Evolutionary conservation across 2,113 vertebrate genomes (phyloP).

Genomic region (Pyxicephalus adspersus): DNA sequence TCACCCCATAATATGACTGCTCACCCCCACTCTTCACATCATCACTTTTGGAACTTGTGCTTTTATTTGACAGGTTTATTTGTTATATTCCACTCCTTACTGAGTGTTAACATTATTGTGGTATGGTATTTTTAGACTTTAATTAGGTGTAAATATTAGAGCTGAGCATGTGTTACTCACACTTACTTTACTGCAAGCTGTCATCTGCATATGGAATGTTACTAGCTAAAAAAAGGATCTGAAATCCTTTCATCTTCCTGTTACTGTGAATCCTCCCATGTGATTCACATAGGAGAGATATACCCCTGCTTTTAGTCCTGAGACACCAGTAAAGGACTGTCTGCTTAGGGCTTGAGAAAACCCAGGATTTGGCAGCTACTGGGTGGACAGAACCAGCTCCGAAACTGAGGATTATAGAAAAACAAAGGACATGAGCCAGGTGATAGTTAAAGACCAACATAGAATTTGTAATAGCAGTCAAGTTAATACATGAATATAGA

Average conservation of each 20-base stretch:
- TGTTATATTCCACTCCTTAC: neutral
- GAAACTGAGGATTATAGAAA: too few relatives aligned
- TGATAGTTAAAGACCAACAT: too few relatives aligned
- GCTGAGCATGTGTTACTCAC: slow-evolving; percentile 31
- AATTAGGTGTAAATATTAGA: slow-evolving; percentile 34
- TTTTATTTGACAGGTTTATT: neutral
- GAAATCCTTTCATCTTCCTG: neutral
- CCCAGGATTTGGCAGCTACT: too few relatives aligned
- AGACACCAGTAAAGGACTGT: too few relatives aligned
- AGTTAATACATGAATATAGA: too few relatives aligned
- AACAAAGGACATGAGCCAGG: too few relatives aligned
- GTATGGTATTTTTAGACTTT: slow-evolving; percentile 32
- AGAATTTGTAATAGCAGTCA: too few relatives aligned
- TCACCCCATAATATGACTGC: too few relatives aligned
- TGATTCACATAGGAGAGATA: too few relatives aligned
- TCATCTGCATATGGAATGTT: slow-evolving; percentile 22
- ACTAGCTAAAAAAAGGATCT: neutral
- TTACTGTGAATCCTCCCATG: neutral
- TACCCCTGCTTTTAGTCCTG: too few relatives aligned
- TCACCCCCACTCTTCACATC: neutral
- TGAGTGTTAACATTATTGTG: neutral
- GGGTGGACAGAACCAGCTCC: too few relatives aligned
- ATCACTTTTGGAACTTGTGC: neutral
- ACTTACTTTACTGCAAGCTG: slow-evolving; percentile 27
- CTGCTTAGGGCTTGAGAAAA: too few relatives aligned